Evolutionary conservation across 2,797 vertebrate species (phyloP), one percentile per base, ranked within the genome.

Genomic region (Loris lydekkerianus): DNA sequence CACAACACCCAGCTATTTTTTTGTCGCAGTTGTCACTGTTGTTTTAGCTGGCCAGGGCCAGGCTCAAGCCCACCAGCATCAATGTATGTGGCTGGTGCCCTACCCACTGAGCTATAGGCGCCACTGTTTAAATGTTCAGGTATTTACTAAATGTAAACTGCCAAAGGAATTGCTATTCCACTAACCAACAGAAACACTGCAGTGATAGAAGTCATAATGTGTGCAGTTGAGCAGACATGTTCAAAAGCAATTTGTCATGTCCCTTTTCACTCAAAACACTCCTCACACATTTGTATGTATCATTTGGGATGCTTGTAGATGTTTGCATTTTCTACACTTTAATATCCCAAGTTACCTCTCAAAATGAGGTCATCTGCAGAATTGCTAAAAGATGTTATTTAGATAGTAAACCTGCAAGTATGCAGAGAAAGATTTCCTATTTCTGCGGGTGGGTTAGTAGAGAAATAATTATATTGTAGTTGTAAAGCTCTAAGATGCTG

Each of bases 391-490:
- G 88, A 85, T 93, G 37, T 83, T 94, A 92, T 95, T 96, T 95
- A 95, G 75, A 92, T 63, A 96, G 80, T 67, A 96, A 96, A 93
- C 27, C 56, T 92, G 29, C 29, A 92, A 97, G 46, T 80, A 93
- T 75, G 60, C 85, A 91, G 87, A 82, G 70, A 94, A 93, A 93
- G 56, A 93, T 89, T 97, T 95, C 53, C 34, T 88, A 85, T 89
- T 95, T 90, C 77, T 96, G 37, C 43, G 40, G 69, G 72, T 60
- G 23, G 17, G 34, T 67, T 92, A 83, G 83, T 69, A 91, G 82
- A 92, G 96, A 96, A 95, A 96, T 72, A 86, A 88, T 96, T 92
- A 90, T 92, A 92, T 94, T 96, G 75, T 92, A 90, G 18, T 69
- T 80, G 37, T 73, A 87, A 93, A 94, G 20, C 10, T 89, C 61